Percentiles rank a stretch among this genome's conserved stretches.
Evolutionary conservation across 30 jellyfish, hydroid and myxozoan species (phyloP).

Genomic region (Nemopilema nomurai): DNA sequence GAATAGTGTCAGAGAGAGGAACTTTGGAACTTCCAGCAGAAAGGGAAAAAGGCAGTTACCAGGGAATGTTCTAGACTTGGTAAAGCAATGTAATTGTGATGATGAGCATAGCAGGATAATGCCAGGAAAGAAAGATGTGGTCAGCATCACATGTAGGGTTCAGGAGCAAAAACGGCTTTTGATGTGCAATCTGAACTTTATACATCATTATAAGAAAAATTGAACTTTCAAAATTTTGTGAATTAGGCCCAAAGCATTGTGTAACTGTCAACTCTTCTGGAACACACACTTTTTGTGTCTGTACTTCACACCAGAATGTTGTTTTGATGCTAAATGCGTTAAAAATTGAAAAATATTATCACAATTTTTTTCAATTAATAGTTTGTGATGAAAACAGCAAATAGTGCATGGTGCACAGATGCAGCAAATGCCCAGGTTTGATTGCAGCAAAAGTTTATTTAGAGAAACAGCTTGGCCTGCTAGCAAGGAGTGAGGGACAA

Average conservation of each 20-base stretch:
- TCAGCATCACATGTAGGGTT: background rate
- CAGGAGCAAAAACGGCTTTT: slow-evolving; percentile 38
- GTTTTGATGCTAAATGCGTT: slow-evolving; percentile 26
- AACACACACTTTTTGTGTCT: slow-evolving; percentile 67
- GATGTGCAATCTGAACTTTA: slow-evolving; percentile 48
- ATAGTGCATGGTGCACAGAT: slow-evolving; percentile 66
- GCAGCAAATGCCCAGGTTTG: slow-evolving; percentile 47
- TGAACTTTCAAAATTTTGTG: slow-evolving; percentile 51
- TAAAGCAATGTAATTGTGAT: background rate
- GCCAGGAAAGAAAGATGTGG: background rate
- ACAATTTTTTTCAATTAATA: slow-evolving; percentile 3
- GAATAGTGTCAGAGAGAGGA: slow-evolving; percentile 18
- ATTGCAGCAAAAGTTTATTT: background rate
- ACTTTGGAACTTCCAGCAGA: slow-evolving; percentile 30
- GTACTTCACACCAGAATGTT: slow-evolving; percentile 53
- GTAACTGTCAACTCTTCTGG: slow-evolving; percentile 52
- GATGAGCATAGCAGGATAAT: background rate
- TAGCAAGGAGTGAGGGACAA: background rate
- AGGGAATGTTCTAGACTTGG: background rate
- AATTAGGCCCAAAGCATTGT: slow-evolving; percentile 66
- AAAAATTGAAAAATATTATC: background rate
- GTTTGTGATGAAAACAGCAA: slow-evolving; percentile 16
- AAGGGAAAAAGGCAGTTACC: background rate
- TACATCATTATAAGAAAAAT: slow-evolving; percentile 26
- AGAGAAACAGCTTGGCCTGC: background rate